Base-by-base conservation (phyloP, 2,888 invertebrate genomes). In the Drosophila flavopinicola region DNA sequence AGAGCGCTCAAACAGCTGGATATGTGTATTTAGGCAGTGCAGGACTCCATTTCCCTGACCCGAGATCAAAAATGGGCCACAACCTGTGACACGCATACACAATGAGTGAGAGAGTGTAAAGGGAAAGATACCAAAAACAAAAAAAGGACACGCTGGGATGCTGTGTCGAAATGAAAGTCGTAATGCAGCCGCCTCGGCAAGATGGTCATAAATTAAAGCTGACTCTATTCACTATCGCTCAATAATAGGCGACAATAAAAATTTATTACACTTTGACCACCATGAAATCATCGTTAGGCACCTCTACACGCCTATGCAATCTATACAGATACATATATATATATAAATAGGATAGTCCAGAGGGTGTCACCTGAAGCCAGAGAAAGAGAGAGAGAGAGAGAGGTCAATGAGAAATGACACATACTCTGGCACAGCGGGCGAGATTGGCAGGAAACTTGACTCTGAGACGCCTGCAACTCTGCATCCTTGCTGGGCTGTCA, bases 231-330 rank as follows among this genome's bases (percentile, higher is more conserved):
- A 65, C 71, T 67, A 69, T 82, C 74, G 72, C 64, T 73, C 84
- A 75, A 78, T 88, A 88, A 88, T 84, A 70, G 78, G 63, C 38
- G 65, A 82, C 70, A 85, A 86, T 89, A 88, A 83, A 86, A 87
- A 83, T 85, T 85, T 86, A 89, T 88, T 86, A 75, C 79, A 76
- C 52, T 79, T 78, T 90, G 91, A 90, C 91, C 90, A 90, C 90
- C 90, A 90, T 90, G 90, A 90, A 90, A 90, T 89, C 86, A 86
- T 88, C 85, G 89, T 89, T 87, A 88, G 82, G 65, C 74, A 68
- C 49, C 84, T 68, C 61, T 63, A 58, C 64, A 77, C 85, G 51
- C 79, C 79, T 71, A 70, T 52, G 41, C 61, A 61, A 75, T 65
- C 35, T 27, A 47, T 15, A 37, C 4, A 37, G 15, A 37, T n/a